A percentile compares a stretch with the other conserved stretches of the same genome.
Conservation (phyloP, 2,797 vertebrate genomes). For the Rhabdophis nuchalis region DNA sequence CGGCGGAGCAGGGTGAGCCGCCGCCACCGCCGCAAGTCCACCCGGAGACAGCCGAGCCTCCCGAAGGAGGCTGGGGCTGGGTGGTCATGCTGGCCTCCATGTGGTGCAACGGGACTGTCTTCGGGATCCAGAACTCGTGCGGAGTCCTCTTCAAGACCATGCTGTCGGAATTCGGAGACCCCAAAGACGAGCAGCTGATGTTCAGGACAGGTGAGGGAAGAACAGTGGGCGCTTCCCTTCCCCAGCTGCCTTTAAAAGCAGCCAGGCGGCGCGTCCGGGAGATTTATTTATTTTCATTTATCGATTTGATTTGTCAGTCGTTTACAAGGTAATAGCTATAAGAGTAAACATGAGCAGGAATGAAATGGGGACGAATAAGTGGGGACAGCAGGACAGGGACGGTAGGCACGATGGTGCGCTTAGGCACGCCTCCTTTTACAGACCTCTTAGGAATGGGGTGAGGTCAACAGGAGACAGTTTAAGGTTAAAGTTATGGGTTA, state of each 20-base stretch:
- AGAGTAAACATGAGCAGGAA: too few species aligned
- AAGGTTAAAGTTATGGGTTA: too few species aligned
- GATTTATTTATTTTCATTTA: too few species aligned
- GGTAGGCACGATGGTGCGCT: too few species aligned
- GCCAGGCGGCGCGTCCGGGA: too few species aligned
- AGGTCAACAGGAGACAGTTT: too few species aligned
- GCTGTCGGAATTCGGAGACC: slow-evolving; percentile 78
- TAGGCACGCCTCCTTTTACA: too few species aligned
- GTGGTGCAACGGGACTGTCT: slow-evolving; percentile 97
- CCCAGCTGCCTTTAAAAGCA: neutral
- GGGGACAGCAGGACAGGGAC: too few species aligned
- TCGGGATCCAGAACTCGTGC: slow-evolving; percentile 95
- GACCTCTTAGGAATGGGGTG: too few species aligned
- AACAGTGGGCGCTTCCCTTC: neutral
- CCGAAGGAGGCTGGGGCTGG: slow-evolving; percentile 97
- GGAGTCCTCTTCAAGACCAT: slow-evolving; percentile 86
- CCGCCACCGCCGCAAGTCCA: neutral
- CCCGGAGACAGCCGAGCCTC: slow-evolving; percentile 59
- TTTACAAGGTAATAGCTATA: too few species aligned
- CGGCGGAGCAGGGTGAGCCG: neutral
- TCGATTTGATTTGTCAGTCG: too few species aligned
- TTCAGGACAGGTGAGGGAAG: slow-evolving; percentile 84
- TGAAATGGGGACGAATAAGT: too few species aligned
- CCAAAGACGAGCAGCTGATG: slow-evolving; percentile 72
- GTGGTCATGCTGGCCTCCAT: slow-evolving; percentile 93